phyloP scores from a whole-genome alignment of 2,797 vertebrate genomes.

The Melanotaenia pygmaea region DNA sequence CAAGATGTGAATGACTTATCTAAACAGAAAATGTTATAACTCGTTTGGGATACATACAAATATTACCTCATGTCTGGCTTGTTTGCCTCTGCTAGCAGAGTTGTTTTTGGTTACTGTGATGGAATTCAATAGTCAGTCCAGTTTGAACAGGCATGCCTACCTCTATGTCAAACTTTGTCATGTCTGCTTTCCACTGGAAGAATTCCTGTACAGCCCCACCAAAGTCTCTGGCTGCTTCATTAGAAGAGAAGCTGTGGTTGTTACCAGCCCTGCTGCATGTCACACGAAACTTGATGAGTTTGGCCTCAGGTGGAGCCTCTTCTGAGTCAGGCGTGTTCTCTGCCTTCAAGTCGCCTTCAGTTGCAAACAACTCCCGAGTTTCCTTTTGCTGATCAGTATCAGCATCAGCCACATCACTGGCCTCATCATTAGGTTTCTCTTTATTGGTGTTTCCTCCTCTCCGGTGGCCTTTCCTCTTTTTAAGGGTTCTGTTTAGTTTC shows the following conservation, averaged over 20 bases:
- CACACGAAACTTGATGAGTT: constrained; percentile 89
- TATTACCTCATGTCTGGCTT: not conserved
- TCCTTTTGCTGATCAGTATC: constrained; percentile 36
- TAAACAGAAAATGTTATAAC: not conserved
- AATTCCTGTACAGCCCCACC: constrained; percentile 95
- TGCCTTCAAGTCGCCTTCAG: constrained; percentile 45
- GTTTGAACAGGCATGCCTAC: constrained; percentile 72
- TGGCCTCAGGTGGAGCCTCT: constrained; percentile 55
- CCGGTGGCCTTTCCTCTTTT: constrained; percentile 89
- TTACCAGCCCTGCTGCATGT: constrained; percentile 95
- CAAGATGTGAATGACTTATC: not conserved
- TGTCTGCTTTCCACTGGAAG: constrained; percentile 99
- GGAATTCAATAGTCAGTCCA: constrained; percentile 11
- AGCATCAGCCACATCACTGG: constrained; percentile 10
- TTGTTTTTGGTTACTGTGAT: constrained; percentile 24
- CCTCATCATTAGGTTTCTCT: constrained; percentile 47
- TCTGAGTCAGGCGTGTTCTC: constrained; percentile 45
- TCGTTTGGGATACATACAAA: constrained; percentile 22
- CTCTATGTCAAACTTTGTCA: constrained; percentile 99
- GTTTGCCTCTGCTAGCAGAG: constrained; percentile 3
- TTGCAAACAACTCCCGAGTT: constrained; percentile 35
- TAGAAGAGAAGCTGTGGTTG: constrained; percentile 94
- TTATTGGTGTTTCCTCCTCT: constrained; percentile 71
- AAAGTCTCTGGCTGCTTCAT: constrained; percentile 95
- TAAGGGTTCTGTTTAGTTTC: constrained; percentile 90